phyloP scores from a whole-genome alignment of 2,113 vertebrate genomes.

The Hucho hucho region DNA sequence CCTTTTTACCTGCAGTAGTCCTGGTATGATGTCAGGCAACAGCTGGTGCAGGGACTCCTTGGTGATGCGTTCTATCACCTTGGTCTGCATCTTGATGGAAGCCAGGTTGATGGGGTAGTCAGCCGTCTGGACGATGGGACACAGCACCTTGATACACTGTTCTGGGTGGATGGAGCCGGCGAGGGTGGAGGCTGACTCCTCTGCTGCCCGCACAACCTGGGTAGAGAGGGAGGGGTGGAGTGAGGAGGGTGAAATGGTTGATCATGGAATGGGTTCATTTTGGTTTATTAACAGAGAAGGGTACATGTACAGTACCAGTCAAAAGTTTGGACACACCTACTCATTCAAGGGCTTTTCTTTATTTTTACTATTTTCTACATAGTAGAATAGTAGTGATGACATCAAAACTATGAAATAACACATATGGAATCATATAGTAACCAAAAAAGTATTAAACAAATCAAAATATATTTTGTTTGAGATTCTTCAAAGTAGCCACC shows the following conservation, averaged over 20 bases:
- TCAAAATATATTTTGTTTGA: too few species aligned
- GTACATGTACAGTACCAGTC: not conserved
- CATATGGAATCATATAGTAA: too few species aligned
- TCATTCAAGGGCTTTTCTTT: too few species aligned
- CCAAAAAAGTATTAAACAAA: too few species aligned
- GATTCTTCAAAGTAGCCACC: too few species aligned
- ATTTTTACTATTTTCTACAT: too few species aligned
- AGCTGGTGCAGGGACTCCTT: conserved; percentile 87
- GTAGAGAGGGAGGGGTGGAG: too few species aligned
- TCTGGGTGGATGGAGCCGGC: conserved; percentile 89
- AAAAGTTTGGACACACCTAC: too few species aligned
- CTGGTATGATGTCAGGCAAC: conserved; percentile 89
- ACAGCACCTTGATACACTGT: conserved; percentile 96
- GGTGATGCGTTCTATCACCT: conserved; percentile 88
- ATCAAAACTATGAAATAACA: too few species aligned
- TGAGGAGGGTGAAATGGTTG: not conserved
- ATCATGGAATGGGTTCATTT: too few species aligned
- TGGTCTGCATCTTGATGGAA: conserved; percentile 97
- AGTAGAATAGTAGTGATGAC: too few species aligned
- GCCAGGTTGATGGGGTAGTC: conserved; percentile 96
- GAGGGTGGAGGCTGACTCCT: conserved; percentile 89
- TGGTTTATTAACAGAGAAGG: not conserved
- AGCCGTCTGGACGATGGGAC: conserved; percentile 95
- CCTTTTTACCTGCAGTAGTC: conserved; percentile 86
- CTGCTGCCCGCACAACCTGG: conserved; percentile 92